phyloP scores from a whole-genome alignment of 2,888 invertebrate species.

The Anaspis maculata region DNA sequence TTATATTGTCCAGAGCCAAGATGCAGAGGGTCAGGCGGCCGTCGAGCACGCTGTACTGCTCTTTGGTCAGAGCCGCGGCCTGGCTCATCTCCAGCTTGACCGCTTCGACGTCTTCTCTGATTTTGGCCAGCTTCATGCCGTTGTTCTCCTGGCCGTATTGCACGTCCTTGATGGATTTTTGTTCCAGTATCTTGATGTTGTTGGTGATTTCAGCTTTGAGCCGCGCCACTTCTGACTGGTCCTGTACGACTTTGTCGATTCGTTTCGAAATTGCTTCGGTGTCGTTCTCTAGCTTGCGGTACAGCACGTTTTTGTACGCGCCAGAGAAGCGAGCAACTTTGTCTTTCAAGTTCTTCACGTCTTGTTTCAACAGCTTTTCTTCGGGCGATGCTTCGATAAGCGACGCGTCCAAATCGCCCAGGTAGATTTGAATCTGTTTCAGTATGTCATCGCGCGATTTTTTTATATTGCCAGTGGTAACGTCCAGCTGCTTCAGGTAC shows the following conservation, averaged over 20 bases:
- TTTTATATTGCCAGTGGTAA: slow-evolving; percentile 1
- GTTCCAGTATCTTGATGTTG: slow-evolving; percentile 25
- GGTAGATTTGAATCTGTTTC: slow-evolving; percentile 13
- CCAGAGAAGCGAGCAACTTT: slow-evolving; percentile 24
- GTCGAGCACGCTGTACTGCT: neutral
- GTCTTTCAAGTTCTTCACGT: slow-evolving; percentile 18
- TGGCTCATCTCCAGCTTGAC: neutral
- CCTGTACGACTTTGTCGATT: slow-evolving; percentile 12
- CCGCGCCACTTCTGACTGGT: neutral
- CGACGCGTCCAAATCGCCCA: slow-evolving; percentile 12
- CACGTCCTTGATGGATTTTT: slow-evolving; percentile 19
- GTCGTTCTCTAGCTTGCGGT: slow-evolving; percentile 23
- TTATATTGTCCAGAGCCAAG: neutral
- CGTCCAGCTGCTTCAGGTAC: slow-evolving; percentile 5
- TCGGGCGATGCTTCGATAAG: neutral
- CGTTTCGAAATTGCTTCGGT: slow-evolving; percentile 19
- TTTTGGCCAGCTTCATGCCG: neutral
- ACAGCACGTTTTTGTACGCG: slow-evolving; percentile 24
- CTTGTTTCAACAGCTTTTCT: neutral
- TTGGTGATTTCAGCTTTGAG: slow-evolving; percentile 20
- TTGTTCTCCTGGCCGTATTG: neutral
- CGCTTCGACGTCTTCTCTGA: neutral
- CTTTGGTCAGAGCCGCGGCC: neutral
- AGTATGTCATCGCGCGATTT: slow-evolving; percentile 15
- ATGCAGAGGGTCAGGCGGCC: neutral